These are phyloP conservation scores for Sarcophaga subvicina DNA, from an alignment of 2,888 invertebrate genomes.

Conservation along the genomic window DNA sequence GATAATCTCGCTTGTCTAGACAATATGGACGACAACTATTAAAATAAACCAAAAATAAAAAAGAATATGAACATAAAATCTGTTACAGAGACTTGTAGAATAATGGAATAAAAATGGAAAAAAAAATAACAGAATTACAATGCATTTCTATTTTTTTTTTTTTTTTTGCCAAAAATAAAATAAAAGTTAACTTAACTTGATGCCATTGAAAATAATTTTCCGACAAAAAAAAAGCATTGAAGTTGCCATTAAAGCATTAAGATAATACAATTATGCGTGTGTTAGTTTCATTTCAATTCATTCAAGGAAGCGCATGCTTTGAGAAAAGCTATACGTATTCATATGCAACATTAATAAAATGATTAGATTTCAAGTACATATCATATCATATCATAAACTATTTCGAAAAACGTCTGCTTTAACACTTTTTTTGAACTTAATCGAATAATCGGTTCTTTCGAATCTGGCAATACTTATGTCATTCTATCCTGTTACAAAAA, in stretches of 20 bases:
- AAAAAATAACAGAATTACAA: neutral
- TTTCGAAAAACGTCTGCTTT: too few relatives aligned
- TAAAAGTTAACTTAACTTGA: slow-evolving; percentile 48
- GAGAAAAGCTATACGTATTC: too few relatives aligned
- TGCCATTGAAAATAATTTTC: slow-evolving; percentile 20
- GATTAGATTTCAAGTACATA: too few relatives aligned
- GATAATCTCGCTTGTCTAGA: slow-evolving; percentile 65
- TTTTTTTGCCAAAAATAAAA: slow-evolving; percentile 32
- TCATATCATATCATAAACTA: too few relatives aligned
- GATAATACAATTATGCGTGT: too few relatives aligned
- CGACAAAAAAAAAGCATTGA: slow-evolving; percentile 1
- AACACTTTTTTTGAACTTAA: too few relatives aligned
- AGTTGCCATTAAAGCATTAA: slow-evolving; percentile 18
- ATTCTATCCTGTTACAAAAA: too few relatives aligned
- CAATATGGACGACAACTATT: slow-evolving; percentile 47
- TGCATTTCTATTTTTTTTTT: neutral
- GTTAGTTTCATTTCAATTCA: too few relatives aligned
- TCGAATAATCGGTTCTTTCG: too few relatives aligned
- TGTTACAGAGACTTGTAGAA: slow-evolving; percentile 15
- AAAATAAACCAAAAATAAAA: slow-evolving; percentile 22
- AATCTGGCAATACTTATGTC: too few relatives aligned
- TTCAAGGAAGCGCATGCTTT: too few relatives aligned
- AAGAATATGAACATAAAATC: neutral
- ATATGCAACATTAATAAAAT: too few relatives aligned
- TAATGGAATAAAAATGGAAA: neutral